Evolutionary conservation across 2,888 invertebrate species (phyloP), one percentile per base, ranked within the genome.

Genomic region (Deilephila elpenor): DNA sequence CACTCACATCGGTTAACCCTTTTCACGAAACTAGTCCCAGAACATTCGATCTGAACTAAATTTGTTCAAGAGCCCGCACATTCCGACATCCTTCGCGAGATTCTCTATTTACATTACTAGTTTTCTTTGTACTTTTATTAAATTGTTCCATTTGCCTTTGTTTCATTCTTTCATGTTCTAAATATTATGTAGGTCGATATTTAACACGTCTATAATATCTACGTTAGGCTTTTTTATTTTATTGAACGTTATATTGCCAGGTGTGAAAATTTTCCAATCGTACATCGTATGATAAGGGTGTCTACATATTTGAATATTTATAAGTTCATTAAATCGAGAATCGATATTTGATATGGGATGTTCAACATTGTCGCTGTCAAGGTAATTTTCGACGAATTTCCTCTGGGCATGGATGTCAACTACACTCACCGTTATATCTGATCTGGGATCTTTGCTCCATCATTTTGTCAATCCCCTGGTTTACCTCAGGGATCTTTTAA

Each of bases 21-120:
- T 93, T 91, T 93, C 90, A 90, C 85, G 85, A 82, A 92, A 92
- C 86, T 91, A 91, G 88, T 89, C 89, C 84, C 86, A 84, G 86
- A 88, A 86, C 89, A 91, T 93, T 93, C 91, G 90, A 93, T 93
- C 86, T 89, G 88, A 90, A 92, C 91, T 92, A 89, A 91, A 92
- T 92, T 92, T 92, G 89, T 89, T 89, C 88, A 86, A 90, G 88
- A 88, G 86, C 89, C 90, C 89, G 90, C 88, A 91, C 90, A 93
- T 93, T 93, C 90, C 89, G 80, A 85, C 86, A 84, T 89, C 88
- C 88, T 91, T 92, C 91, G 91, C 90, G 83, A 90, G 87, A 90
- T 88, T 88, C 84, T 86, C 88, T 90, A 89, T 93, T 92, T 91
- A 90, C 90, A 91, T 92, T 91, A 86, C 88, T 87, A 85, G 87